These are phyloP conservation scores for Ennomos erosarius DNA, from an alignment of 2,888 invertebrate species.

Conservation along the genomic window DNA sequence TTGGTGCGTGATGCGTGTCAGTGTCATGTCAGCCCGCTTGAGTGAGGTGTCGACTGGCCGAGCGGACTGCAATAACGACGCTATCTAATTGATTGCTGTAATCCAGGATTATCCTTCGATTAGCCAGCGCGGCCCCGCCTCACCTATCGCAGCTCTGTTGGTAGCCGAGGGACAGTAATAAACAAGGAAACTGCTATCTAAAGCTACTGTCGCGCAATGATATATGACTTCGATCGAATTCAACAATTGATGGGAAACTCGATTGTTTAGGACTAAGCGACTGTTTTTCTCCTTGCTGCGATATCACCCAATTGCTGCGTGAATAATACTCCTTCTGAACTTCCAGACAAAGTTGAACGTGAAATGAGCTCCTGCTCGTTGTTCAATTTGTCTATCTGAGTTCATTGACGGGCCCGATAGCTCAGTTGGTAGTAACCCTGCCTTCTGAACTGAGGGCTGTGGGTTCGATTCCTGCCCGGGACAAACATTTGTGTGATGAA, in stretches of 20 bases:
- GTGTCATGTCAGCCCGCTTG: not conserved
- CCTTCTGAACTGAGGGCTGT: too few species aligned
- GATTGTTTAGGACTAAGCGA: not conserved
- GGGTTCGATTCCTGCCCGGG: too few species aligned
- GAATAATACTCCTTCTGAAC: too few species aligned
- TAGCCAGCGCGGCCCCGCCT: conserved; percentile 13
- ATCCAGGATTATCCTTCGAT: conserved; percentile 21
- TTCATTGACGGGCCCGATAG: too few species aligned
- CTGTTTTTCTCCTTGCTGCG: too few species aligned
- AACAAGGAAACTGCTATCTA: conserved; percentile 21
- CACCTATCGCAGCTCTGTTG: conserved; percentile 15
- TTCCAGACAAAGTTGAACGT: too few species aligned
- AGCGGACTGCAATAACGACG: not conserved
- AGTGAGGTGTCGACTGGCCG: not conserved
- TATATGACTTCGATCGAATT: conserved; percentile 7
- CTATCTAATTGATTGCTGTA: conserved; percentile 19
- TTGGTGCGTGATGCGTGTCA: not conserved
- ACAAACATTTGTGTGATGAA: too few species aligned
- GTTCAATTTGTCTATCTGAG: too few species aligned
- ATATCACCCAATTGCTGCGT: too few species aligned
- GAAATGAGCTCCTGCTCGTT: too few species aligned
- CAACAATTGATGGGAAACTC: not conserved
- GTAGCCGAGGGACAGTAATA: conserved; percentile 5
- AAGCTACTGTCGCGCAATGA: conserved; percentile 16
- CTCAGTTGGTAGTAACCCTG: too few species aligned